Base-by-base conservation (phyloP, 2,888 invertebrate species). In the Rhodophaea formosa region DNA sequence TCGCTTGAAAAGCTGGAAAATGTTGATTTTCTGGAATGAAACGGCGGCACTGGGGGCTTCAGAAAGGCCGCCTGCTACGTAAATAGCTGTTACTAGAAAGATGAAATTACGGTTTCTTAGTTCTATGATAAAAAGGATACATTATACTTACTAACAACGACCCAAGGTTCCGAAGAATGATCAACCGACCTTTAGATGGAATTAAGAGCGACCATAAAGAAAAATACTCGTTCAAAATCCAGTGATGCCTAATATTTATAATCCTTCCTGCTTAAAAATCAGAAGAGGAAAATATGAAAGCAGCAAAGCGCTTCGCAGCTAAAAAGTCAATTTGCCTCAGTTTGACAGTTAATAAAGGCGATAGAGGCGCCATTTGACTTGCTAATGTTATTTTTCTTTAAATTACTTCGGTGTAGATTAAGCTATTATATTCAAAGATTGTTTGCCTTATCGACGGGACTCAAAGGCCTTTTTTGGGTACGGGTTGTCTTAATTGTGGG, bases 371-470 rank as follows among this genome's bases (percentile, higher is more conserved):
- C 80, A 89, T 89, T 80, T 89, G 88, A 88, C 86, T 89, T 88
- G 88, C 89, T 88, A 89, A 89, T 89, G 87, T 87, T 89, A 88
- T 89, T 88, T 89, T 88, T 89, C 86, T 88, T 86, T 84, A 88
- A 88, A 88, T 88, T 86, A 88, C 88, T 84, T 82, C 71, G 77
- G 74, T 73, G 68, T 68, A 79, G 82, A 87, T 86, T 86, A 87
- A 82, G 44, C 83, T 80, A 84, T 88, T 83, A 86, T 85, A 85
- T 83, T 82, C 81, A 78, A 77, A 82, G 82, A 82, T 77, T 84
- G 83, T 82, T 82, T 77, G 79, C 77, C 71, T 77, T 76, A 84
- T 84, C 77, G 80, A 67, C 65, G 39, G 39, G 39, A 39, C 29
- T 47, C 29, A n/a, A 30, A 30, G 10, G 47, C 47, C 47, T 47